A percentile compares a stretch with the other conserved stretches of the same genome.
Conservation (phyloP, 2,888 invertebrate species). For the Gibbula magus region DNA sequence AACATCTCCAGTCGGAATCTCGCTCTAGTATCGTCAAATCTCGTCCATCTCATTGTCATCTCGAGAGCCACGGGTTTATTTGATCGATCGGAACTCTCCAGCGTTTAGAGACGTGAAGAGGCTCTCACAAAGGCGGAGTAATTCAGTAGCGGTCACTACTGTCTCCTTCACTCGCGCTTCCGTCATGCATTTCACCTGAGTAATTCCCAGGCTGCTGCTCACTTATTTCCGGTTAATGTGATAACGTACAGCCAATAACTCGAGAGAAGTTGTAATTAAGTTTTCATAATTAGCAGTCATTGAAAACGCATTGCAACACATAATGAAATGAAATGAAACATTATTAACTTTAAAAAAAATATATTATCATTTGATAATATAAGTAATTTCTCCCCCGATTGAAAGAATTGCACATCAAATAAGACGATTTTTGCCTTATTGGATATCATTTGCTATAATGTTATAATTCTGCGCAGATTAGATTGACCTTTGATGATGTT, state of each 20-base stretch:
- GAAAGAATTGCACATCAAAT: too few species aligned
- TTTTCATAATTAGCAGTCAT: too few species aligned
- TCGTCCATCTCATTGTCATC: constrained; percentile 21
- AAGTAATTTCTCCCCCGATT: too few species aligned
- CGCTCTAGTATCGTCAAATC: constrained; percentile 10
- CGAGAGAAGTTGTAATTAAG: background rate
- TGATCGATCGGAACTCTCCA: constrained; percentile 23
- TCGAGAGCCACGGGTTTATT: constrained; percentile 18
- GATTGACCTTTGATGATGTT: too few species aligned
- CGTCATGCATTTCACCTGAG: background rate
- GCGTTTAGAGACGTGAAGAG: constrained; percentile 22
- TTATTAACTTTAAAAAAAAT: too few species aligned
- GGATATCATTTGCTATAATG: too few species aligned
- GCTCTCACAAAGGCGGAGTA: background rate
- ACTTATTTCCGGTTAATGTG: background rate
- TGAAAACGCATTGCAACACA: too few species aligned
- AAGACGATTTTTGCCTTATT: too few species aligned
- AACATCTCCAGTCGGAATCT: constrained; percentile 17
- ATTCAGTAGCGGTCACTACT: constrained; percentile 6
- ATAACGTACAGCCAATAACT: background rate
- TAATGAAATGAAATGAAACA: too few species aligned
- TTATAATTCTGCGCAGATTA: too few species aligned
- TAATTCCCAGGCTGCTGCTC: background rate
- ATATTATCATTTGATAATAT: too few species aligned
- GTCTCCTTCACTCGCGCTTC: background rate